Percentiles rank a stretch among this genome's conserved stretches.
phyloP scores from a whole-genome alignment of 2,888 invertebrate species.

The Cantharis lateralis region DNA sequence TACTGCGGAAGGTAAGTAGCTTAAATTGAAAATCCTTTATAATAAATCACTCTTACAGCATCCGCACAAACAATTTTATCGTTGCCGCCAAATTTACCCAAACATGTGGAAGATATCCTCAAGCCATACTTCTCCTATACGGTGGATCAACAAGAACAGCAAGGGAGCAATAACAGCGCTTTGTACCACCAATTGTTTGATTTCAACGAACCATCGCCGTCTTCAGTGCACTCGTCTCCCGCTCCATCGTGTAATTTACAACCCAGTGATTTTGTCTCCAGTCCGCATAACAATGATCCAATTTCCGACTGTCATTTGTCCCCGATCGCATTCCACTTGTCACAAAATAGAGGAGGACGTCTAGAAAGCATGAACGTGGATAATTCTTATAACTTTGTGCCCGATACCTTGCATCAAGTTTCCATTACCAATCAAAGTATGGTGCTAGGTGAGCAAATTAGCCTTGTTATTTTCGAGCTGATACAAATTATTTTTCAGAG shows the following conservation, averaged over 20 bases:
- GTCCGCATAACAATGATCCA: constrained; percentile 30
- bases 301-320: constrained; percentile 37
- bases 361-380: constrained; percentile 62
- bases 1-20: constrained; percentile 10
- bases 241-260: constrained; percentile 42
- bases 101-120: constrained; percentile 65
- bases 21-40: neutral
- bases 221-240: constrained; percentile 40
- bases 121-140: constrained; percentile 67
- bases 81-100: constrained; percentile 66
- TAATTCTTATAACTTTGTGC: constrained; percentile 55
- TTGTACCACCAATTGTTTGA: constrained; percentile 51
- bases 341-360: constrained; percentile 52
- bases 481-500: constrained; percentile 8
- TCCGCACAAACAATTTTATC: constrained; percentile 70
- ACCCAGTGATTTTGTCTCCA: constrained; percentile 44
- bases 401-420: constrained; percentile 46
- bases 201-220: constrained; percentile 36
- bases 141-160: constrained; percentile 46
- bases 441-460: constrained; percentile 32
- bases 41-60: constrained; percentile 51
- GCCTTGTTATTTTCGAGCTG: neutral
- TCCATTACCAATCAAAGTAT: constrained; percentile 34
- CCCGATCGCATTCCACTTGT: constrained; percentile 26
- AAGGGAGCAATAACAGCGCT: constrained; percentile 36